phyloP scores from a whole-genome alignment of 2,797 vertebrate genomes.

The Petrocephalus schoutedeni region DNA sequence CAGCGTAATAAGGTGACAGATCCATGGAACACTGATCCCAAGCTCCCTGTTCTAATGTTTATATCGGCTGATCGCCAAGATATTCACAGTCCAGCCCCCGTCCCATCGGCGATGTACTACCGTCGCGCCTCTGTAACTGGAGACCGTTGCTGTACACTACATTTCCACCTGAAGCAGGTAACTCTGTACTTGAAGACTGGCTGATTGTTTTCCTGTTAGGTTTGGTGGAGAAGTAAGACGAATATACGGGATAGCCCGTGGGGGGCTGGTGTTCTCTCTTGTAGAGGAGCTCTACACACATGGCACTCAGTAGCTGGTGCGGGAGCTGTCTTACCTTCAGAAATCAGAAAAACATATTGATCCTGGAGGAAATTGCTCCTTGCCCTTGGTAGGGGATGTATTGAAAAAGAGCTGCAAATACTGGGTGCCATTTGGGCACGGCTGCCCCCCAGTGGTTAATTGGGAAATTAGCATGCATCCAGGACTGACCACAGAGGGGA shows the following conservation, averaged over 20 bases:
- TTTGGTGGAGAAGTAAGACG: not conserved
- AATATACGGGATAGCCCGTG: not conserved
- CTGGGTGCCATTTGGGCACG: constrained; percentile 23
- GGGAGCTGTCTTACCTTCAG: not conserved
- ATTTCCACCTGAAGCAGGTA: not conserved
- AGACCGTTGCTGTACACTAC: not conserved
- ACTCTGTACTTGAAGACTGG: not conserved
- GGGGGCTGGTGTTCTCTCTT: not conserved
- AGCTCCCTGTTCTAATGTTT: too few species aligned
- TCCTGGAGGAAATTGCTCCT: not conserved
- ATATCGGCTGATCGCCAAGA: too few species aligned
- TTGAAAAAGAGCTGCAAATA: not conserved
- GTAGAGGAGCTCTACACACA: not conserved
- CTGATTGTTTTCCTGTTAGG: not conserved
- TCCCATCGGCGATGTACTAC: too few species aligned
- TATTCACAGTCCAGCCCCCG: too few species aligned
- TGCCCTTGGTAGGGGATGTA: not conserved
- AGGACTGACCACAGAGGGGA: constrained; percentile 41
- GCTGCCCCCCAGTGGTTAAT: constrained; percentile 1
- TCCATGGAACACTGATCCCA: too few species aligned
- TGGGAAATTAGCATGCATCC: constrained; percentile 24
- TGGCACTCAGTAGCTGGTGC: not conserved
- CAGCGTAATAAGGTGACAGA: too few species aligned
- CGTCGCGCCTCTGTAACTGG: too few species aligned
- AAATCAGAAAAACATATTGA: too few species aligned